Percentiles rank a stretch among this genome's conserved stretches.
Evolutionary conservation across 92 coral and sea anemone species (phyloP).

Genomic region (Porites cylindrica): DNA sequence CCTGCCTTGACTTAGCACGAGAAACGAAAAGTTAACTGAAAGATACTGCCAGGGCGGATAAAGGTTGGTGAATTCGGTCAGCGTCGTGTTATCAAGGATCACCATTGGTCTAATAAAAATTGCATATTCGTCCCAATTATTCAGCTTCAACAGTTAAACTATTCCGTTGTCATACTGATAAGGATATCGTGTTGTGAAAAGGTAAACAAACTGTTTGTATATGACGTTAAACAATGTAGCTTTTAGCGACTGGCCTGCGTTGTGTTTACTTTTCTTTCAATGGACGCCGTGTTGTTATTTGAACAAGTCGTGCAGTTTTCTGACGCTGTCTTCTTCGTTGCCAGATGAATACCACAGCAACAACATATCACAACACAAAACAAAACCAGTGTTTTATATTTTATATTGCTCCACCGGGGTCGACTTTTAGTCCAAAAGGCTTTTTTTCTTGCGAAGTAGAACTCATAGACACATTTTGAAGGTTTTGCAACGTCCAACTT

Average conservation of each 20-base stretch:
- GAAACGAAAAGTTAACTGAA: too few species aligned
- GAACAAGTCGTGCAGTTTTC: background rate
- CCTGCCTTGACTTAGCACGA: too few species aligned
- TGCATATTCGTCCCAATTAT: too few species aligned
- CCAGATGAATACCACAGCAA: background rate
- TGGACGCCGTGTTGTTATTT: constrained; percentile 20
- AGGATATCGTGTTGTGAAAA: background rate
- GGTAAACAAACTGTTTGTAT: constrained; percentile 32
- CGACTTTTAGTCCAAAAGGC: background rate
- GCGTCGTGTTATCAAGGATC: too few species aligned
- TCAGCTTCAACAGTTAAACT: too few species aligned
- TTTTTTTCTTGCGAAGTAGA: background rate
- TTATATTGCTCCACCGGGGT: background rate
- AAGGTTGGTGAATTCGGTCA: too few species aligned
- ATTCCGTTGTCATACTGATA: too few species aligned
- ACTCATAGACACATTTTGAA: background rate
- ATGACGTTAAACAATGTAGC: constrained; percentile 13
- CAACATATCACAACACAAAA: background rate
- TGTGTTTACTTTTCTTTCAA: constrained; percentile 25
- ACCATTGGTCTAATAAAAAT: too few species aligned
- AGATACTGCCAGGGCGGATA: too few species aligned
- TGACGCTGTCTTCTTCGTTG: constrained; percentile 10
- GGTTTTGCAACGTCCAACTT: background rate
- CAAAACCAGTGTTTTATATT: background rate
- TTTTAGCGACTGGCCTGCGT: constrained; percentile 4